A percentile compares a stretch with the other conserved stretches of the same genome.
These are phyloP conservation scores for Pseudeuparius sepicola DNA, from an alignment of 2,888 invertebrate genomes.

Conservation along the genomic window DNA sequence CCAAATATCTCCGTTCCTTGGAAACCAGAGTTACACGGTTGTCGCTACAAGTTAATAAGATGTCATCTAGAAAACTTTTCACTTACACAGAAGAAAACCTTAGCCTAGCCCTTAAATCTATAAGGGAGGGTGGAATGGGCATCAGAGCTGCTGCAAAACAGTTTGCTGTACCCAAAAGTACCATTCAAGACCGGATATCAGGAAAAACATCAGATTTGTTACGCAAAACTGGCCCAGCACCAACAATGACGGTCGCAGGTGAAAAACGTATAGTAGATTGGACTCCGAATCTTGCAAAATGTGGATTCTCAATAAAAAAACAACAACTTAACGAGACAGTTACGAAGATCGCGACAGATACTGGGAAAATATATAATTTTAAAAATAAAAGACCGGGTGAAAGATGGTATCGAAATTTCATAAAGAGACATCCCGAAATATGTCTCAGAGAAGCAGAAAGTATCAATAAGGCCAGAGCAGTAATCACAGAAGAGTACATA, in stretches of 20 bases:
- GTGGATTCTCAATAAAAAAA: constrained; percentile 30
- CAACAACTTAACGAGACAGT: constrained; percentile 26
- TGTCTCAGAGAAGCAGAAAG: too few species aligned
- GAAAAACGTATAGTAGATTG: constrained; percentile 27
- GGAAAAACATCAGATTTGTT: constrained; percentile 20
- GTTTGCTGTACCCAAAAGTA: constrained; percentile 16
- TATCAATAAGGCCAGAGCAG: constrained; percentile 17
- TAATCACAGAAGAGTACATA: constrained; percentile 14
- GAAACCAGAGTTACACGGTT: too few species aligned
- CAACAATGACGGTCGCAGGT: constrained; percentile 18
- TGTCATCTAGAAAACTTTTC: too few species aligned
- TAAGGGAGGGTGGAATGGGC: not conserved
- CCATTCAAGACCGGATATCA: constrained; percentile 14
- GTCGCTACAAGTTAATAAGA: too few species aligned
- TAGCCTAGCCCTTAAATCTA: too few species aligned
- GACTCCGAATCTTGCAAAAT: constrained; percentile 25
- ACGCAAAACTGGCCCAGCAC: constrained; percentile 24
- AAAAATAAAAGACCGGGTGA: constrained; percentile 16
- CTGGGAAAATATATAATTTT: constrained; percentile 11
- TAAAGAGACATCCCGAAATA: constrained; percentile 13
- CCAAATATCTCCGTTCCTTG: too few species aligned
- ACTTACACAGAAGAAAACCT: too few species aligned
- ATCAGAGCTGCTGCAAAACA: constrained; percentile 5
- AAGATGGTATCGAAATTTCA: constrained; percentile 26
- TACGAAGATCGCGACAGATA: constrained; percentile 20